Base-by-base conservation (phyloP, 2,797 vertebrate species). In the Monodelphis domestica region DNA sequence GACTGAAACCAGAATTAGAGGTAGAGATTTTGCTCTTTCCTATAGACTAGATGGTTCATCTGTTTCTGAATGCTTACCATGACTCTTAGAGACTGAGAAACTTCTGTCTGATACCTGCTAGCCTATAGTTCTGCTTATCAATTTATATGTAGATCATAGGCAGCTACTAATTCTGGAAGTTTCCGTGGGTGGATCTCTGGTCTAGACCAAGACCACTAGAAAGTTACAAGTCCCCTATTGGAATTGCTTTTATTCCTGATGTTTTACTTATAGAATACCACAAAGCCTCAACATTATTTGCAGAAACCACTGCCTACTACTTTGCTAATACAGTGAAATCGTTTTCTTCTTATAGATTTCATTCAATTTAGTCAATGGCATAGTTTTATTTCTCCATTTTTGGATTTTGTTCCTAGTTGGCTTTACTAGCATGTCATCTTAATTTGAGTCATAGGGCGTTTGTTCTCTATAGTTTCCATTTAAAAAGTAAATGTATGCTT, bases 141-240 rank as follows among this genome's bases (percentile, higher is more conserved):
- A 33, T 54, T 93, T 94, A 57, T 45, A 52, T 56, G 87, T 26
- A 50, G 55, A 52, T 57, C 51, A 38, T 2, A 92, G 78, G 54
- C 78, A 95, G 91, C 94, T 96, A 92, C 93, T 93, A 54, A 78
- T 96, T 93, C 92, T 96, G 92, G 55, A 30, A 95, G n/a, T 95
- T 97, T 98, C 92, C 90, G 92, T 96, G 95, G 95, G 95, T 90
- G 94, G 96, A 88, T 94, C 87, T 26, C 38, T 38, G 63, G 17
- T 92, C 56, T 90, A 54, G 91, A 90, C 38, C 87, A 63, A 93
- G 12, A 17, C 78, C 3, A 1, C 53, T 45, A 90, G 12, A 89
- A 97, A 96, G 53, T 45, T 93, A 50, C 93, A 94, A 93, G 96
- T 92, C 45, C 94, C 54, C 0, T 26, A 7, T 96, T 95, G 91